A percentile compares a stretch with the other conserved stretches of the same genome.
Evolutionary conservation across 2,797 vertebrate genomes (phyloP).

Genomic region (Crocidura indochinensis): DNA sequence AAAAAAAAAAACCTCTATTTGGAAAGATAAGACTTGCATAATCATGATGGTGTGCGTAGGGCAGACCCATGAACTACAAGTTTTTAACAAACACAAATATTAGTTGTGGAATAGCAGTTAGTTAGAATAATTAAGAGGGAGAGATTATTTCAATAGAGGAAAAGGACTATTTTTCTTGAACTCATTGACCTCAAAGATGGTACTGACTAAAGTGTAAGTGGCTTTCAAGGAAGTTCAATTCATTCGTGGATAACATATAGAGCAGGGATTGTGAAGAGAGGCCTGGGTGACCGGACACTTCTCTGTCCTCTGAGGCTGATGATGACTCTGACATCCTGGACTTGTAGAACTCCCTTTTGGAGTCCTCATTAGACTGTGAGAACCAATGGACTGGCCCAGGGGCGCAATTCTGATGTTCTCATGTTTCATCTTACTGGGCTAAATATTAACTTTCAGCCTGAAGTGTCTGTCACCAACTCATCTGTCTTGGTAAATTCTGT

Average conservation of each 20-base stretch:
- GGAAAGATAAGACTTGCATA: slow-evolving; percentile 52
- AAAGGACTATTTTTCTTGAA: slow-evolving; percentile 59
- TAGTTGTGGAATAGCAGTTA: slow-evolving; percentile 42
- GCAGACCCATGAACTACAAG: slow-evolving; percentile 4
- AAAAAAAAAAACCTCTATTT: slow-evolving; percentile 16
- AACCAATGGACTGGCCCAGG: slow-evolving; percentile 32
- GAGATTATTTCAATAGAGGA: slow-evolving; percentile 14
- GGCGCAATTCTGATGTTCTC: slow-evolving; percentile 69
- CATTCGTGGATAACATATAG: slow-evolving; percentile 13
- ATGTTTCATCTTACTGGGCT: slow-evolving; percentile 77
- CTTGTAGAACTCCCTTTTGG: neutral
- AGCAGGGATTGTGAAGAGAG: neutral
- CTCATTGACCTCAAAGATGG: slow-evolving; percentile 56
- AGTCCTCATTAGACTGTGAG: slow-evolving; percentile 18
- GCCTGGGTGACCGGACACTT: neutral
- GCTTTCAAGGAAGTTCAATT: slow-evolving; percentile 12
- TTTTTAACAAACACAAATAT: slow-evolving; percentile 62
- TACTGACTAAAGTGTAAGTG: slow-evolving; percentile 27
- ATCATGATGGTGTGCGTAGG: neutral
- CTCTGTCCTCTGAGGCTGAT: slow-evolving; percentile 4
- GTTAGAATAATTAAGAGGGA: slow-evolving; percentile 60
- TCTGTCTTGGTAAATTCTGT: slow-evolving; percentile 83
- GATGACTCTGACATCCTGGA: neutral
- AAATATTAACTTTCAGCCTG: slow-evolving; percentile 81
- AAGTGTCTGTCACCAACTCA: slow-evolving; percentile 86